Conservation (phyloP, 2,113 vertebrate genomes). For the Chinchilla lanigera region DNA sequence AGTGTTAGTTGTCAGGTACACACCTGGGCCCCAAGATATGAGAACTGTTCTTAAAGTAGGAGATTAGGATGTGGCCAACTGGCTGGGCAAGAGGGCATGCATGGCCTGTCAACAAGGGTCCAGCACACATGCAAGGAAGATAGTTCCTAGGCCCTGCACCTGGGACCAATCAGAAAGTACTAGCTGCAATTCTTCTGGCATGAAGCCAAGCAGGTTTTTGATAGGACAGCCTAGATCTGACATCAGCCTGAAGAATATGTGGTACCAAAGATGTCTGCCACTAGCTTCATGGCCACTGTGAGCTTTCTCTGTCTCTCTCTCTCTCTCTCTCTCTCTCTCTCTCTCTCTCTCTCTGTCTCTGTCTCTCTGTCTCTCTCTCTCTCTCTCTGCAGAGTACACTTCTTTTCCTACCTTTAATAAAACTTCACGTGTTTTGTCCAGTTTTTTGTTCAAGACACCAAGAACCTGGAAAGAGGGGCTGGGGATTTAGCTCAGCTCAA, state of each 20-base stretch:
- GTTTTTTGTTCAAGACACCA: background rate
- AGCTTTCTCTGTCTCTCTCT: background rate
- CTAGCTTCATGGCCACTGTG: background rate
- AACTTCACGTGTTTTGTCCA: background rate
- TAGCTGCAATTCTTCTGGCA: background rate
- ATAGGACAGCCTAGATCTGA: background rate
- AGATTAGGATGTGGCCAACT: background rate
- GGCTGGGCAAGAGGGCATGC: background rate
- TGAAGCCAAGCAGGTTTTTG: background rate
- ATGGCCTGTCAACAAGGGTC: background rate
- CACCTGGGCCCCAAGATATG: background rate
- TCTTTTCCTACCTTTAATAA: background rate
- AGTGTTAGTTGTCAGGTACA: background rate
- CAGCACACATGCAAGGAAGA: background rate
- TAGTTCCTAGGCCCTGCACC: background rate
- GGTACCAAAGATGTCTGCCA: background rate
- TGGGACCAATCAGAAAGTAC: background rate
- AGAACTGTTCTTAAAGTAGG: too few relatives aligned
- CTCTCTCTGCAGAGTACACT: background rate
- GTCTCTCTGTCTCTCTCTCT: too few relatives aligned
- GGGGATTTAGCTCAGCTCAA: too few relatives aligned
- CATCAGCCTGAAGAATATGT: background rate
- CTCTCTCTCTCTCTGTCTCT: too few relatives aligned
- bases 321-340: too few relatives aligned
- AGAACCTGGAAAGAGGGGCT: background rate